Conservation (phyloP, 1,140 invertebrate genomes). For the Eupeodes corollae region DNA sequence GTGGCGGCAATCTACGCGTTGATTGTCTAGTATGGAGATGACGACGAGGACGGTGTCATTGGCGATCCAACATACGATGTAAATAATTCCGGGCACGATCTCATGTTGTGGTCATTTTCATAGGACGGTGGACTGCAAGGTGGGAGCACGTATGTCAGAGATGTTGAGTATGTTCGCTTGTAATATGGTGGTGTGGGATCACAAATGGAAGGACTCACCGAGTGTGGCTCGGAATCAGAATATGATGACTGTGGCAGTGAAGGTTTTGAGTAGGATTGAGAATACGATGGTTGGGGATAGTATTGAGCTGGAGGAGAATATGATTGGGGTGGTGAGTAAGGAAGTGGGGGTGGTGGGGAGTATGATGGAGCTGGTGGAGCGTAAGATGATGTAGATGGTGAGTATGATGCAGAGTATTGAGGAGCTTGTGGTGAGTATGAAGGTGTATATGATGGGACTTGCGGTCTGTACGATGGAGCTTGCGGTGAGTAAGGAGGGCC, state of each 20-base stretch:
- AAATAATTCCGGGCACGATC: no score
- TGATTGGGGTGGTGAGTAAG: not conserved
- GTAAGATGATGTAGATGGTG: not conserved
- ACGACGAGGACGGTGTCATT: no score
- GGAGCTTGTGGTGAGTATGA: not conserved
- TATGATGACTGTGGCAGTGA: no score
- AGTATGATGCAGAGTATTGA: not conserved
- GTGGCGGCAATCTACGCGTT: no score
- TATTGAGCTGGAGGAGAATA: not conserved
- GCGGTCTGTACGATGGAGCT: not conserved
- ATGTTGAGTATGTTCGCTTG: constrained; percentile 1
- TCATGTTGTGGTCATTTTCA: no score
- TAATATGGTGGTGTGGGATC: constrained; percentile 5
- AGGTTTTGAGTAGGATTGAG: no score
- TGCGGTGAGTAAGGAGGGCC: not conserved
- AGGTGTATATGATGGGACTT: not conserved
- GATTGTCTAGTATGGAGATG: no score
- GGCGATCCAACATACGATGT: no score
- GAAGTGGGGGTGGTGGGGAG: constrained; percentile 2
- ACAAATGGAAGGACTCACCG: no score
- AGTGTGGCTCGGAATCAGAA: no score
- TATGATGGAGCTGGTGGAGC: constrained; percentile 5
- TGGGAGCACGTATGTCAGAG: not conserved
- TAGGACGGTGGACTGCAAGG: no score
- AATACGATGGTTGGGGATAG: no score